Conservation (phyloP, 2,797 vertebrate species). For the Mus caroli region DNA sequence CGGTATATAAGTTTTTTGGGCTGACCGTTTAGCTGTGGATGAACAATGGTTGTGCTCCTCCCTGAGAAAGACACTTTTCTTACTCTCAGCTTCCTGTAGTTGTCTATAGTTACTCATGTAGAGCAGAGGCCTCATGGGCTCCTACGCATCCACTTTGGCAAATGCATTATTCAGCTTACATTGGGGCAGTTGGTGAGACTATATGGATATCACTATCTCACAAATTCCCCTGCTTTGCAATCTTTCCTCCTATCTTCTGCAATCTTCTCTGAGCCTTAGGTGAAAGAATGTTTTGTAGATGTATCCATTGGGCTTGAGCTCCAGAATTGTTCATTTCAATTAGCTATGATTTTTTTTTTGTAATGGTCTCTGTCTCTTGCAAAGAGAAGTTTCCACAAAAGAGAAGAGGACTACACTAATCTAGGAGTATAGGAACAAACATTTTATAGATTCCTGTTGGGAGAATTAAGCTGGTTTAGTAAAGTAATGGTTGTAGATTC, state of each 20-base stretch:
- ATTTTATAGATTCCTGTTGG: not conserved
- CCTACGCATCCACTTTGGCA: not conserved
- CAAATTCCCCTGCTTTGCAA: not conserved
- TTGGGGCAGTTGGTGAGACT: not conserved
- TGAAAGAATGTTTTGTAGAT: not conserved
- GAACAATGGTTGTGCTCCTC: not conserved
- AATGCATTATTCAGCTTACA: not conserved
- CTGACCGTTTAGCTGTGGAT: not conserved
- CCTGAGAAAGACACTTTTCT: not conserved
- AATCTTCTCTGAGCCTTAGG: not conserved
- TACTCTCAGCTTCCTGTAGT: not conserved
- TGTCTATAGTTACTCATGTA: not conserved
- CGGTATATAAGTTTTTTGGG: not conserved
- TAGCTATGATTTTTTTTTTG: not conserved
- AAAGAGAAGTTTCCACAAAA: not conserved
- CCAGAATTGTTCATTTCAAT: not conserved
- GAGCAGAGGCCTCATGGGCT: not conserved
- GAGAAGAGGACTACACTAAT: not conserved
- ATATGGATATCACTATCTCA: not conserved
- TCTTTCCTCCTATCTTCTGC: not conserved
- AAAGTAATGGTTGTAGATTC: not conserved
- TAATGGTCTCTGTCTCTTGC: not conserved
- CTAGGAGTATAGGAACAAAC: not conserved
- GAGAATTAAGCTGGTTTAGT: not conserved
- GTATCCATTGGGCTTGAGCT: not conserved